Evolutionary conservation across 2,797 vertebrate genomes (phyloP).

Genomic region (Periparus ater): DNA sequence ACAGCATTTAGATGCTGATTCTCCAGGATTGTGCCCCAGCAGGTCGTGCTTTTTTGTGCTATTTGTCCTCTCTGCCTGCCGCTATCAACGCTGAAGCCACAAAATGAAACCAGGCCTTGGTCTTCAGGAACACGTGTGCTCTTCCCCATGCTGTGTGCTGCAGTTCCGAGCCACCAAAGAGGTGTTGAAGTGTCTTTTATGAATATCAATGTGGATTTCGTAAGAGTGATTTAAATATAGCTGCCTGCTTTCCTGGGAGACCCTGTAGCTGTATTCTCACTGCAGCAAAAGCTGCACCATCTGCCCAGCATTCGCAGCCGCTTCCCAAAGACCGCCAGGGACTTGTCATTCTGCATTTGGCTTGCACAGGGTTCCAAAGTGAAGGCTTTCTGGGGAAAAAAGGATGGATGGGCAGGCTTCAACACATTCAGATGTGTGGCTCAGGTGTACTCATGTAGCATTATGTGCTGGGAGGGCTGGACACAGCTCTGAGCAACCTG

Average conservation of each 20-base stretch:
- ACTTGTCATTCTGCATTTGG: background rate
- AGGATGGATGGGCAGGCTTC: background rate
- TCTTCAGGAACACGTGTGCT: background rate
- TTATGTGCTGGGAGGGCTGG: background rate
- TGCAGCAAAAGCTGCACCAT: conserved; percentile 48
- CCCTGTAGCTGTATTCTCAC: conserved; percentile 12
- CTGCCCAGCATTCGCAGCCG: background rate
- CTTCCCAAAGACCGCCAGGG: background rate
- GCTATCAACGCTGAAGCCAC: rapidly evolving
- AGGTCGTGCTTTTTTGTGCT: background rate
- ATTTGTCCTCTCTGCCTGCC: background rate
- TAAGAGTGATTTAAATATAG: conserved; percentile 58
- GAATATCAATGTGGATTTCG: conserved; percentile 45
- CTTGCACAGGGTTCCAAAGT: background rate
- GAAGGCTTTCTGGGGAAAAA: background rate
- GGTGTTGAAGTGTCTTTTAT: conserved; percentile 12
- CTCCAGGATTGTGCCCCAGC: background rate
- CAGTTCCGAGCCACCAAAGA: background rate
- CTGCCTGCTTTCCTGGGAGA: conserved; percentile 46
- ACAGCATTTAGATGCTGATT: background rate
- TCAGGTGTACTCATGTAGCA: background rate
- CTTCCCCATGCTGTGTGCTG: background rate
- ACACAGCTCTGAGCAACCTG: background rate
- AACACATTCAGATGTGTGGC: background rate
- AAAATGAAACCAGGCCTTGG: background rate